Evolutionary conservation across 1,140 invertebrate genomes (phyloP).

Genomic region (Heliconius nattereri): DNA sequence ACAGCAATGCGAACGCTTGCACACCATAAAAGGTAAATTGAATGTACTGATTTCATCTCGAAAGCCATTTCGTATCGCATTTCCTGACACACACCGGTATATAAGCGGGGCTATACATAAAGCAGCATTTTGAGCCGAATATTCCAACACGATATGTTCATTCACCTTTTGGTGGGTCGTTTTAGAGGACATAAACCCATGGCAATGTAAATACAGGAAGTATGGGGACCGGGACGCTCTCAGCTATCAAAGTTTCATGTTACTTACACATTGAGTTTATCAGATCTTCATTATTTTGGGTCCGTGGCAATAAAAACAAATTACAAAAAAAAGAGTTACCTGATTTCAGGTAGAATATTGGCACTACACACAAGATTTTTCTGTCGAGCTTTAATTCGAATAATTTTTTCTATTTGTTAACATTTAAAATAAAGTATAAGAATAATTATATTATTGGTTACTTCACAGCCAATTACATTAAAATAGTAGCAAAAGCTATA

Average conservation of each 20-base stretch:
- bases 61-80: constrained; percentile 22
- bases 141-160: background rate
- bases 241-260: background rate
- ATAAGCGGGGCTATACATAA: background rate
- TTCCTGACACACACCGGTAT: constrained; percentile 16
- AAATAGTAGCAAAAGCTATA: no score
- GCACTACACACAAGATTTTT: no score
- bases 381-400: no score
- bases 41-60: constrained; percentile 27
- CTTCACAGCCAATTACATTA: background rate
- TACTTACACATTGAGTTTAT: background rate
- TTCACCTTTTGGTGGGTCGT: background rate
- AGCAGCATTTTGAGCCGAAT: background rate
- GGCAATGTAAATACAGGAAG: constrained; percentile 6
- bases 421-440: no score
- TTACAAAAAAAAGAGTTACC: background rate
- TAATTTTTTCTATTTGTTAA: no score
- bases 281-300: background rate
- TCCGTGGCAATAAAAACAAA: background rate
- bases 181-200: background rate
- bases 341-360: no score
- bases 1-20: background rate
- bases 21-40: constrained; percentile 28
- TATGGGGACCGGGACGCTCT: background rate
- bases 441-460: no score